phyloP scores from a whole-genome alignment of 1,140 invertebrate species.

The Holcopasites calliopsidis region DNA sequence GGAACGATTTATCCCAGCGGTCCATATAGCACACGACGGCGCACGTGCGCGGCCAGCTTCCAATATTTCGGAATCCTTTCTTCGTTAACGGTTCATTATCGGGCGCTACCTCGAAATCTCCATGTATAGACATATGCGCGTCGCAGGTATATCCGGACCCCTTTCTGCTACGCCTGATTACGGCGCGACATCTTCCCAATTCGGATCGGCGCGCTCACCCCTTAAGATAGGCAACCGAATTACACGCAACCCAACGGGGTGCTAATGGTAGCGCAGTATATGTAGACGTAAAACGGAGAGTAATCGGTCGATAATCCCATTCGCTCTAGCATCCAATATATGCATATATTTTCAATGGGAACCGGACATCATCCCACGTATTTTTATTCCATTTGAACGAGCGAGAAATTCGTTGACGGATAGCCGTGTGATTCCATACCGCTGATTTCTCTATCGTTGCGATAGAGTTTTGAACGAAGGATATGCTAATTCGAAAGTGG shows the following conservation, averaged over 20 bases:
- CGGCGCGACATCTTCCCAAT: no score
- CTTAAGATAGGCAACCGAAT: no score
- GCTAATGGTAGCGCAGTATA: no score
- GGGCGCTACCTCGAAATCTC: not conserved
- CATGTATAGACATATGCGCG: constrained; percentile 13
- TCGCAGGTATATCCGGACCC: constrained; percentile 1
- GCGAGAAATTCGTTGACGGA: no score
- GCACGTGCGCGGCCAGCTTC: not conserved
- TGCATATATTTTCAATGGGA: no score
- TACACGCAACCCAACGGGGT: no score
- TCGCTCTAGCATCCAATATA: no score
- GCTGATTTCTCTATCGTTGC: not conserved
- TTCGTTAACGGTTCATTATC: not conserved
- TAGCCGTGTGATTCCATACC: not conserved
- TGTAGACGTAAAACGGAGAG: no score
- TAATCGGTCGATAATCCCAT: no score
- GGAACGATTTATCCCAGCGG: not conserved
- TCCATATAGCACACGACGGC: not conserved
- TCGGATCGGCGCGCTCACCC: no score
- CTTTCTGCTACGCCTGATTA: no score
- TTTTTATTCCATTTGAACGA: not conserved
- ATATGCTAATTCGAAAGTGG: not conserved
- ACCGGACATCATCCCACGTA: constrained; percentile 23
- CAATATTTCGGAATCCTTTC: constrained; percentile 5
- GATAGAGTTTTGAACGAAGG: not conserved